These are phyloP conservation scores for Phoxinus phoxinus DNA, from an alignment of 2,113 vertebrate genomes.

Conservation along the genomic window DNA sequence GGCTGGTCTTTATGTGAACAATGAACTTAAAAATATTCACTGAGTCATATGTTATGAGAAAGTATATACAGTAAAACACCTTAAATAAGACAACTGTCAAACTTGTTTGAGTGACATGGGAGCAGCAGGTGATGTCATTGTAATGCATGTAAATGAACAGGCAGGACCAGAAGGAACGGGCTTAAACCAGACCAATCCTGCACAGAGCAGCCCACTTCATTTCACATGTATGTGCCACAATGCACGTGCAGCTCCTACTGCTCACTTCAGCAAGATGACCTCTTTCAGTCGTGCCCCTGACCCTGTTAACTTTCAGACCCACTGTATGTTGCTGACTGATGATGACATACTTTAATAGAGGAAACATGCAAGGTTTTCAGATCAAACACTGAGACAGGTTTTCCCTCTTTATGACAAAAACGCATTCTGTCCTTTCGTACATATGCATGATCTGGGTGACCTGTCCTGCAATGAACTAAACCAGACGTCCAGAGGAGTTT, in stretches of 20 bases:
- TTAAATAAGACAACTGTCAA: conserved; percentile 17
- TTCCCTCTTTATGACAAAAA: background rate
- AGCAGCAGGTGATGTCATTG: conserved; percentile 67
- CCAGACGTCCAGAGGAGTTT: background rate
- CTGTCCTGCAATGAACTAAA: conserved; percentile 16
- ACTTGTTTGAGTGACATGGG: conserved; percentile 52
- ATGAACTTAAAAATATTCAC: background rate
- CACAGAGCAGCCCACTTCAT: conserved; percentile 59
- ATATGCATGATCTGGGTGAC: background rate
- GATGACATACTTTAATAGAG: background rate
- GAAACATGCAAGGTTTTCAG: background rate
- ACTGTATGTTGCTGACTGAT: background rate
- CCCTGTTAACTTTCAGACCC: background rate
- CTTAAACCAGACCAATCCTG: conserved; percentile 72
- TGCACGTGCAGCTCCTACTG: conserved; percentile 8
- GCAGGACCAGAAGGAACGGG: conserved; percentile 73
- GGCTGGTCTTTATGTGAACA: background rate
- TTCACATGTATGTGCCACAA: conserved; percentile 48
- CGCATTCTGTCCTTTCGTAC: background rate
- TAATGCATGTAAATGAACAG: conserved; percentile 75
- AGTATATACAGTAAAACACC: background rate
- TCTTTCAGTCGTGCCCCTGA: background rate
- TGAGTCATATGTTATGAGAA: background rate
- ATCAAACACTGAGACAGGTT: background rate
- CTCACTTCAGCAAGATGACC: background rate